phyloP scores from a whole-genome alignment of 2,113 vertebrate species.

The Agapornis roseicollis region DNA sequence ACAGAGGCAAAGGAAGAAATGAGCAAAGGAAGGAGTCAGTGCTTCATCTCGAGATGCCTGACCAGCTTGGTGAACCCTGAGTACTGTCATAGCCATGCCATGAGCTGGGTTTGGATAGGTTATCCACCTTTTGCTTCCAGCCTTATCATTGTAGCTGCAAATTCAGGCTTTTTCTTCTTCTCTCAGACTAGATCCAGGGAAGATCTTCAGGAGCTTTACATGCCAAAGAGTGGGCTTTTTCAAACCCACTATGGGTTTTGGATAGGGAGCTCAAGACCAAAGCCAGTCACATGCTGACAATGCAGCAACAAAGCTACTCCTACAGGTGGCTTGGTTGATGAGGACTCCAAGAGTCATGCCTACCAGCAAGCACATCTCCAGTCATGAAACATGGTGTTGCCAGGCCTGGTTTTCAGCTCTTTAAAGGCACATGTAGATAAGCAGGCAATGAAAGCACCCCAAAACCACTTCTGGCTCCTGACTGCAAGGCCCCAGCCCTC shows the following conservation, averaged over 20 bases:
- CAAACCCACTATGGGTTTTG: not conserved
- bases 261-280: not conserved
- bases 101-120: not conserved
- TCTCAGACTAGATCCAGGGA: not conserved
- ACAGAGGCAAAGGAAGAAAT: not conserved
- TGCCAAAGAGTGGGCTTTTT: not conserved
- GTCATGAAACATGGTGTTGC: not conserved
- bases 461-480: not conserved
- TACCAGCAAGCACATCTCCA: not conserved
- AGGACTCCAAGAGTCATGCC: not conserved
- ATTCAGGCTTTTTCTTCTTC: not conserved
- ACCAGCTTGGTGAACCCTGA: not conserved
- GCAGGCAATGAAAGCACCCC: not conserved
- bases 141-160: not conserved
- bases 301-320: not conserved
- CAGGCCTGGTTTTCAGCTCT: not conserved
- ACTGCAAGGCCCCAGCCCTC: not conserved
- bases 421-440: not conserved
- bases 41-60: not conserved
- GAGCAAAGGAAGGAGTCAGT: not conserved
- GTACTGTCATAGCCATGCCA: not conserved
- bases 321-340: not conserved
- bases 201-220: not conserved
- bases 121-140: not conserved
- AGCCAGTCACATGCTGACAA: not conserved